Evolutionary conservation across 2,797 vertebrate species (phyloP), one percentile per base, ranked within the genome.

Genomic region (Acanthurus lineatus): DNA sequence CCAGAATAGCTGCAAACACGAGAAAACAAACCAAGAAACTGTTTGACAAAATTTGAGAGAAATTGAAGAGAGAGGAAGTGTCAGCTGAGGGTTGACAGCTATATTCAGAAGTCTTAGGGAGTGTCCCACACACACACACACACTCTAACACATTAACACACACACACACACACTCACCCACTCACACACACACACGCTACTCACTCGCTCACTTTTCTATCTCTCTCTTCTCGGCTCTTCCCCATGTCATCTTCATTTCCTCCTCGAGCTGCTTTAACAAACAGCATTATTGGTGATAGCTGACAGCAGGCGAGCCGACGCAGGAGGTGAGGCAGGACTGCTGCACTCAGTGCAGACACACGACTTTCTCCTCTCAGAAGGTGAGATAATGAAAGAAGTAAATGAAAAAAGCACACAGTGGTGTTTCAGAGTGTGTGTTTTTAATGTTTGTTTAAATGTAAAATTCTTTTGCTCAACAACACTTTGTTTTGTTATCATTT

Each of bases 221-320:
- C 45, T 72, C 56, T 74, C 22, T 58, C 17, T 69, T 45, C 73
- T 25, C 82, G 28, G n/a, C 66, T 86, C 81, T 86, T 86, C 81
- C 78, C 67, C 69, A 25, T 86, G 76, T 84, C 83, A 87, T 90
- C 80, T 91, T 89, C 87, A 89, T 91, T 94, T 94, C 93, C 92
- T 93, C 86, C 81, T 86, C 19, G 25, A 82, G 76, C 77, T 67
- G 25, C 76, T 67, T 66, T 53, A 25, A 25, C 25, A 2, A 64
- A 79, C 79, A 75, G 76, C 83, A 89, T 83, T 86, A 86, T 84
- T 83, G 42, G 75, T 85, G 84, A 86, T 61, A 93, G 74, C 42
- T 83, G 72, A 74, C 84, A 86, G 81, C 79, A 69, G 75, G 70
- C 73, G n/a, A 65, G 69, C 9, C 19, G 73, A 69, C 68, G 22